Conservation (phyloP, 35 echinoderm and acorn worm genomes). For the Hemicentrotus pulcherrimus region DNA sequence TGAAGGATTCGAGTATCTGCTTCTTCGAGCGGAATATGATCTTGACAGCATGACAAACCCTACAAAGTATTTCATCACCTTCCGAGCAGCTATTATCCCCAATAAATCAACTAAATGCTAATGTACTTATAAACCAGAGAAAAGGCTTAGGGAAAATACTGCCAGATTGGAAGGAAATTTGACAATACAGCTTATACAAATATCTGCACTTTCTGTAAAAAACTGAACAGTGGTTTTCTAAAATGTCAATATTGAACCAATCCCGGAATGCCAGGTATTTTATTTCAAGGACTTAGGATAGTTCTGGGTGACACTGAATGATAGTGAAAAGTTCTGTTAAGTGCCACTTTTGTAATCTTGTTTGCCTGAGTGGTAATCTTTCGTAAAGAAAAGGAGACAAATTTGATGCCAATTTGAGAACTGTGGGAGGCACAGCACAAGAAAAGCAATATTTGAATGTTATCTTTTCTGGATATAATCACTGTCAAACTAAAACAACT, state of each 20-base stretch:
- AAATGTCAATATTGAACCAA: conserved; percentile 3
- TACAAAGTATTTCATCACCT: background rate
- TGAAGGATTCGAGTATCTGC: background rate
- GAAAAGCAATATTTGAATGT: too few species aligned
- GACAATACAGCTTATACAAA: background rate
- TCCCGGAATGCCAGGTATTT: background rate
- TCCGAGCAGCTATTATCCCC: background rate
- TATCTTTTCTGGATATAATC: too few species aligned
- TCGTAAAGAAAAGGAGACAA: too few species aligned
- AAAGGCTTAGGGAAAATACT: background rate
- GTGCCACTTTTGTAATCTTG: background rate
- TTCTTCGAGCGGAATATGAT: background rate
- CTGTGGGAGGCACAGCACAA: too few species aligned
- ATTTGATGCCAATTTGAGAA: too few species aligned
- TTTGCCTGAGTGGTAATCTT: background rate
- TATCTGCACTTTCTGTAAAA: conserved; percentile 11
- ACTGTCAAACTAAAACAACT: too few species aligned
- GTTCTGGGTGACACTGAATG: background rate
- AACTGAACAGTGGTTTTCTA: background rate
- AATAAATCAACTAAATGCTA: background rate
- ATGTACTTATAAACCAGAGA: background rate
- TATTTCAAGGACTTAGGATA: background rate
- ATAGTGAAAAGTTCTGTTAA: background rate
- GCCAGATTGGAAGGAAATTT: background rate
- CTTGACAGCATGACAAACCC: background rate